Evolutionary conservation across 2,113 vertebrate species (phyloP), one percentile per base, ranked within the genome.

Genomic region (Notothenia coriiceps): DNA sequence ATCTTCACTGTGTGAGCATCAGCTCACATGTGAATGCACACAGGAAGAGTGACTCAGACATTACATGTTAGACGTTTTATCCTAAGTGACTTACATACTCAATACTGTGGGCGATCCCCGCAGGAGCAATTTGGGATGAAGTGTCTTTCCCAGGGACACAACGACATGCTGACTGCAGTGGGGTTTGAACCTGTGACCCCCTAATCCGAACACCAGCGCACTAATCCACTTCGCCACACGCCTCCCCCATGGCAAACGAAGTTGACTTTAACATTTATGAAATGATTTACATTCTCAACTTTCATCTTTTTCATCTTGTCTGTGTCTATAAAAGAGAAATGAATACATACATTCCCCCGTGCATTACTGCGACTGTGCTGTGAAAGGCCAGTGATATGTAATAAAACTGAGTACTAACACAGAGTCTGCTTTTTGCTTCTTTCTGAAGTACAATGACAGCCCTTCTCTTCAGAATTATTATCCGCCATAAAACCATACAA

Each of bases 401-500:
- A 83, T 86, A 85, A 86, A 85, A 66, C 12, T 62, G 70, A 56
- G 33, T 14, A 3, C 14, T 79, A 17, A 82, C 22, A 61, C 10
- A 50, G 68, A 71, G 46, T 14, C 64, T 10, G 8, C 56, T 67
- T 56, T 55, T 51, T 64, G 9, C 47, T 44, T 20, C 70, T 63
- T 87, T 63, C 64, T 71, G 47, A 70, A 35, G 57, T 33, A 47
- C 46, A 75, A 20, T 51, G 69, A 70, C 68, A 75, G 62, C 64
- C 14, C 7, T 66, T 72, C 29, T 74, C 22, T 65, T 62, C 52
- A n/a, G 72, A 73, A 29, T 85, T 79, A 86, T 43, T 60, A 62
- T 81, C 49, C 65, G n/a, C 46, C 59, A 87, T 87, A 86, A 90
- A 89, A 67, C 11, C 46, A 55, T 25, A 76, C 62, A 57, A 74